Evolutionary conservation across 2,797 vertebrate species (phyloP).

Genomic region (Tragopan temminckii): DNA sequence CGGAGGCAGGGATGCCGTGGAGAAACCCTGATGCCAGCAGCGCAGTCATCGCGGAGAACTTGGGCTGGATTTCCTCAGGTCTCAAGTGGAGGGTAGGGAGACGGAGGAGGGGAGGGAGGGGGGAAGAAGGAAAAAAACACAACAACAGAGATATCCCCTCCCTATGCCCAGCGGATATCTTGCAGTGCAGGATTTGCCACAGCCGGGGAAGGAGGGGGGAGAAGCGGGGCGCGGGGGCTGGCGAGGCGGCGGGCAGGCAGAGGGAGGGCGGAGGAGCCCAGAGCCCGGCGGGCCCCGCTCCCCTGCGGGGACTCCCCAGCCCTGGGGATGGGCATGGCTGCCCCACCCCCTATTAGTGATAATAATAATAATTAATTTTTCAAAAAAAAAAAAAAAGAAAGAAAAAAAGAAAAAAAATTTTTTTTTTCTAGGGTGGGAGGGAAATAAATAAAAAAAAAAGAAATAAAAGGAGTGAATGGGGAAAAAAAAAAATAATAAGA

Average conservation of each 20-base stretch:
- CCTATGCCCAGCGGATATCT: conserved; percentile 73
- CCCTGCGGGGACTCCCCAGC: conserved; percentile 30
- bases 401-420: background rate
- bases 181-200: conserved; percentile 72
- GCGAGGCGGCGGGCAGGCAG: background rate
- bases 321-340: background rate
- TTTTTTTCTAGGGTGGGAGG: no score
- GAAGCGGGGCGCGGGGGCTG: background rate
- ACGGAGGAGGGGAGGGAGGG: background rate
- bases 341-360: background rate
- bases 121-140: background rate
- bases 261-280: conserved; percentile 13
- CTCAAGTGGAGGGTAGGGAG: background rate
- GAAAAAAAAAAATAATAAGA: background rate
- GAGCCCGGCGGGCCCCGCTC: background rate
- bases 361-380: background rate
- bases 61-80: conserved; percentile 74
- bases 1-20: conserved; percentile 69
- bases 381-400: background rate
- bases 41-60: conserved; percentile 76
- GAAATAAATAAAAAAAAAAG: no score
- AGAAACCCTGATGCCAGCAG: conserved; percentile 71
- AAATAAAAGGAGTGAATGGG: background rate
- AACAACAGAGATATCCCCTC: conserved; percentile 50
- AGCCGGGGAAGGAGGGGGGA: conserved; percentile 59